Conservation (phyloP, 2,113 vertebrate species). For the Tragulus kanchil region DNA sequence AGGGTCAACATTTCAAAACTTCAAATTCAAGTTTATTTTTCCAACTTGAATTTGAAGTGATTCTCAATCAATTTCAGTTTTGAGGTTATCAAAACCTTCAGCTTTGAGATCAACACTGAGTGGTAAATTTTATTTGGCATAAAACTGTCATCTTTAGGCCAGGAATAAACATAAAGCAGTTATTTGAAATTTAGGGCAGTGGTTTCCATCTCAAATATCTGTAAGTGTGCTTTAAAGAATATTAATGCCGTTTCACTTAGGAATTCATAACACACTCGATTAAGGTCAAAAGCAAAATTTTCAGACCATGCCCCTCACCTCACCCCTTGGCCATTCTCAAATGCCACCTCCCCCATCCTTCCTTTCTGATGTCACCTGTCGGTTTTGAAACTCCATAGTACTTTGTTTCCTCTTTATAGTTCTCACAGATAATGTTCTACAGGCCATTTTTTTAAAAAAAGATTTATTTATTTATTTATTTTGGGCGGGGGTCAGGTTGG, state of each 20-base stretch:
- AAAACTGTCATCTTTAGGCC: not conserved
- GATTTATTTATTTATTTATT: too few relatives aligned
- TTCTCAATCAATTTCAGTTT: slow-evolving; percentile 33
- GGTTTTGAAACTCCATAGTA: too few relatives aligned
- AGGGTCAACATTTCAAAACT: not conserved
- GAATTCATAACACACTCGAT: slow-evolving; percentile 14
- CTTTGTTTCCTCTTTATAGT: too few relatives aligned
- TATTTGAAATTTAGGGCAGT: slow-evolving; percentile 13
- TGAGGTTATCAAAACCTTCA: slow-evolving; percentile 6
- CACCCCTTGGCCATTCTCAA: too few relatives aligned
- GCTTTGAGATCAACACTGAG: not conserved
- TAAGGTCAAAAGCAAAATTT: not conserved
- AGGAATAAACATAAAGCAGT: slow-evolving; percentile 29
- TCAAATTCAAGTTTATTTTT: not conserved
- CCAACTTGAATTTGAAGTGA: slow-evolving; percentile 31
- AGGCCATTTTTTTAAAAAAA: too few relatives aligned
- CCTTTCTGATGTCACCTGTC: too few relatives aligned
- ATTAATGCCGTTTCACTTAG: not conserved
- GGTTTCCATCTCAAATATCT: not conserved
- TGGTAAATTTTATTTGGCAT: not conserved
- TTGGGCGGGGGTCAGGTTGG: too few relatives aligned
- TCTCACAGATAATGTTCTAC: too few relatives aligned
- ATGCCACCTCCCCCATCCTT: too few relatives aligned
- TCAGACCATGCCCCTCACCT: too few relatives aligned
- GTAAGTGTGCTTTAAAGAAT: not conserved